Conservation (phyloP, 2,797 vertebrate genomes). For the Catharus ustulatus region DNA sequence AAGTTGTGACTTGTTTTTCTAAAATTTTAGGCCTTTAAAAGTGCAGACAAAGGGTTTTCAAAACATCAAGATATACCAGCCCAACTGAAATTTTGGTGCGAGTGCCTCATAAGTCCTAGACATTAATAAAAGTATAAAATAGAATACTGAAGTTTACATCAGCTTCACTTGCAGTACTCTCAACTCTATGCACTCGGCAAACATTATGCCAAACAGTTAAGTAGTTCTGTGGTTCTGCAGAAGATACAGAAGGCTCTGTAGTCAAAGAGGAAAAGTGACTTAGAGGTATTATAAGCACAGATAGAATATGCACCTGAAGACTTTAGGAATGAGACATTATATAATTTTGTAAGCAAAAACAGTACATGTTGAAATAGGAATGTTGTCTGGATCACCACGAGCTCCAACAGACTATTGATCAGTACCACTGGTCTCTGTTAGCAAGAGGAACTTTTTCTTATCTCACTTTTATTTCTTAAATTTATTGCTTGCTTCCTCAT, state of each 20-base stretch:
- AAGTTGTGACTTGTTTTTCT: not conserved
- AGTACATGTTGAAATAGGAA: not conserved
- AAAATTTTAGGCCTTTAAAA: not conserved
- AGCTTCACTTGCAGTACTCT: not conserved
- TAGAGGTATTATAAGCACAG: not conserved
- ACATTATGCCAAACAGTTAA: not conserved
- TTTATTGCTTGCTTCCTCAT: not conserved
- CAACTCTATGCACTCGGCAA: not conserved
- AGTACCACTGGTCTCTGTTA: not conserved
- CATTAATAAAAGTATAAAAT: not conserved
- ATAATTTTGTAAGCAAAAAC: not conserved
- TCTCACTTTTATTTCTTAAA: not conserved
- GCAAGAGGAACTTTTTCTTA: not conserved
- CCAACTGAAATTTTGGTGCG: not conserved
- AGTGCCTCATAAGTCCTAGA: not conserved
- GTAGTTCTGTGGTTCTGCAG: not conserved
- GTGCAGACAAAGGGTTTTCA: not conserved
- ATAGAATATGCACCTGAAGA: not conserved
- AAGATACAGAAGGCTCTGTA: not conserved
- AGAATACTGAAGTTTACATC: not conserved
- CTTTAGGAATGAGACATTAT: not conserved
- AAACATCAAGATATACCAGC: not conserved
- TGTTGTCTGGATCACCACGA: not conserved
- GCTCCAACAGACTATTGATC: not conserved
- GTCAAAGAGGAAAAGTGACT: not conserved